Evolutionary conservation across 1,140 invertebrate genomes (phyloP), one percentile per base, ranked within the genome.

Genomic region (Scaptomyza graminum): DNA sequence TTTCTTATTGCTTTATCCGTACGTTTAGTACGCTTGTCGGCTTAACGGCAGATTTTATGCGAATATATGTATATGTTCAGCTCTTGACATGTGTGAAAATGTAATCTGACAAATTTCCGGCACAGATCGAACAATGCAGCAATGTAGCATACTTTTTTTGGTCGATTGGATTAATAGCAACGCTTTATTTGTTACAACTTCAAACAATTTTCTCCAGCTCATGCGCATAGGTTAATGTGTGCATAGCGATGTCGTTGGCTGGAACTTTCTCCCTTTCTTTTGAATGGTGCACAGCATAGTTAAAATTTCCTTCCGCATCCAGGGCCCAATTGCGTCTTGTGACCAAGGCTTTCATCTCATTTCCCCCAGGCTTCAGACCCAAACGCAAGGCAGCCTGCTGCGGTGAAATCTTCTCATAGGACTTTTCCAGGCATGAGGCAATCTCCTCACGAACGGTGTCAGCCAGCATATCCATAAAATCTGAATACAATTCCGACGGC

Each of bases 121-220:
- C 65, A 60, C 44, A 65, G 13, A 54, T 22, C 25, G 55, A 50
- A 54, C 12, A 41, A 52, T 56, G 62, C 56, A n/a, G n/a, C n/a
- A n/a, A 25, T 60, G 13, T 49, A 15, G 34, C 49, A 76, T 70
- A 41, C 79, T 88, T 79, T 89, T 66, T 49, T 59, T 60, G n/a
- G n/a, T 13, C 73, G 65, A 83, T 56, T 50, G 51, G 83, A 74
- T 76, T 81, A 77, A 18, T 16, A 12, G 16, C 5, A 54, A 65
- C 50, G 67, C 66, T 46, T 71, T 57, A 56, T 67, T 76, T 47
- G 54, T 16, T 51, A 52, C 12, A 51, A 59, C 13, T 69, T 88
- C 47, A 99, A 63, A 99, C 98, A 93, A 99, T 99, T 97, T 99
- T 99, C 94, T 99, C 99, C 64, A 99, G 93, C 93, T 99, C 98